Evolutionary conservation across 2,888 invertebrate species (phyloP), one percentile per base, ranked within the genome.

Genomic region (Orchestes rusci): DNA sequence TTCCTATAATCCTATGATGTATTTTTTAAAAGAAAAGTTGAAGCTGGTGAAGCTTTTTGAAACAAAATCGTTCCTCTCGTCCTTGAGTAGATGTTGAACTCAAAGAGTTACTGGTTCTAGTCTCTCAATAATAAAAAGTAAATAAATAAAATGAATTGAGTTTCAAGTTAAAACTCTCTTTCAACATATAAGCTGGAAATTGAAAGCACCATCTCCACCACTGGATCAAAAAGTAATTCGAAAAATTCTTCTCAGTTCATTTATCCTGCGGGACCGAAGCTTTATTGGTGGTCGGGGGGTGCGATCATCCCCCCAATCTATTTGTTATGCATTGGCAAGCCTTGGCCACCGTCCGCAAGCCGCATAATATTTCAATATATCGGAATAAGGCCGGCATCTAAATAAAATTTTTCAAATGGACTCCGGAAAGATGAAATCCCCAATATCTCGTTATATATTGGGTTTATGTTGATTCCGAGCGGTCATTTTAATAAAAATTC

Each of bases 311-410:
- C 39, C 41, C 43, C 56, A 58, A 50, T 53, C 62, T 66, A 66
- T 67, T 67, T 67, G 66, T 65, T 67, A 67, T 67, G 67, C 67
- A 67, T 67, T 67, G 67, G 63, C 63, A 62, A 54, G 51, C 62
- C 65, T 66, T 23, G 66, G 66, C 65, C 67, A 66, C 58, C 63
- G 65, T 59, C 60, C 63, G 61, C 52, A 45, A 23, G 48, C 53
- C 65, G 62, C 66, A 66, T 66, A 67, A 66, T 66, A 66, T 67
- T 67, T 66, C 66, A 67, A 66, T 66, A 66, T 66, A 63, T 62
- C 48, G 45, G 40, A 42, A 48, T 48, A 51, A 50, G 51, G 55
- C 38, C 20, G 52, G 54, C 54, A 59, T 62, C 59, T 62, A 61
- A 62, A 62, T 62, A 62, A 61, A 61, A 61, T 60, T 61, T 59